Conservation (phyloP, 2,113 vertebrate species). For the Okapia johnstoni region DNA sequence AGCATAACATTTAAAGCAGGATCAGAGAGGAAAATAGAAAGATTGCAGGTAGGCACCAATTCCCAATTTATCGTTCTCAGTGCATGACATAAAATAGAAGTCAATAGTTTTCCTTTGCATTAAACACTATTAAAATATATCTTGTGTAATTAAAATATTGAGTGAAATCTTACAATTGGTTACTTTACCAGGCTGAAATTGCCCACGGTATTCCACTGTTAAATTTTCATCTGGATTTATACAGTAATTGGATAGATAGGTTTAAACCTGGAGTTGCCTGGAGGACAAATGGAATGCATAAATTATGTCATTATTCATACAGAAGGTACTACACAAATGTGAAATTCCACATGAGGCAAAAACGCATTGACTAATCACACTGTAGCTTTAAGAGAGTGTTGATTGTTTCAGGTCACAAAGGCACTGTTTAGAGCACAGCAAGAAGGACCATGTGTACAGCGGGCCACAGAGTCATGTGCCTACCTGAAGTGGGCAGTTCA, state of each 20-base stretch:
- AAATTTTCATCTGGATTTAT: not conserved
- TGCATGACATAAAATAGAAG: not conserved
- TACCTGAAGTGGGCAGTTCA: not conserved
- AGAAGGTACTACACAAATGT: not conserved
- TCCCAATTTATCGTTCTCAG: not conserved
- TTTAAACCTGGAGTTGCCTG: not conserved
- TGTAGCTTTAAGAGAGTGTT: constrained; percentile 56
- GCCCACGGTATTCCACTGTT: not conserved
- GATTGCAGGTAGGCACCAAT: not conserved
- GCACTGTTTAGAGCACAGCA: constrained; percentile 49
- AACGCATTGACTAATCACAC: not conserved
- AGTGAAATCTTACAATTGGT: not conserved
- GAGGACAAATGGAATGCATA: not conserved
- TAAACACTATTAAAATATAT: not conserved
- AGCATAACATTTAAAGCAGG: not conserved
- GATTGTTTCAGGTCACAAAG: constrained; percentile 59
- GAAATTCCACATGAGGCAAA: not conserved
- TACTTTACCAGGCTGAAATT: not conserved
- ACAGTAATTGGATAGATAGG: not conserved
- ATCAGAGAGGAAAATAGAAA: not conserved
- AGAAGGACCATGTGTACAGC: constrained; percentile 20
- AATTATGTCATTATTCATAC: not conserved
- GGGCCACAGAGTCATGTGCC: constrained; percentile 32
- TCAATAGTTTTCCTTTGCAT: not conserved
- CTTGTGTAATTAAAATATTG: not conserved